Evolutionary conservation across 2,888 invertebrate genomes (phyloP), one percentile per base, ranked within the genome.

Genomic region (Meiosimyza platycephala): DNA sequence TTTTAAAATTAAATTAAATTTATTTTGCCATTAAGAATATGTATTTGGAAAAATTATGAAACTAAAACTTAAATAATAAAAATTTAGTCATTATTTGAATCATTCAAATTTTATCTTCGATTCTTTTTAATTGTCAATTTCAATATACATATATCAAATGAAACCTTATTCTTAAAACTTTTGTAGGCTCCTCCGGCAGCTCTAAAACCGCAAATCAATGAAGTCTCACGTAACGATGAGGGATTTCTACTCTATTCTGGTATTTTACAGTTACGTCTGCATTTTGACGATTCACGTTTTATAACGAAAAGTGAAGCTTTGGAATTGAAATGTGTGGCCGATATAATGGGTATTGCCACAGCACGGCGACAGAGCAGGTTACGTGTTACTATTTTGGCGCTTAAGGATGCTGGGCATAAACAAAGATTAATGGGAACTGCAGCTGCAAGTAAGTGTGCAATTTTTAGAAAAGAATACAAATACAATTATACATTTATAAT

Each of bases 171-270:
- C 9, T 60, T 5, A n/a, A 62, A 33, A 22, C 54, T 7, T n/a
- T 63, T 60, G 12, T 77, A 87, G 87, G 87, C 87, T 72, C 81
- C 86, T 65, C 76, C 80, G 66, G 81, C 79, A 75, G 81, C 83
- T 70, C 79, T 87, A 47, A 83, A 84, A 77, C 85, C 85, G 62
- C 85, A 85, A 82, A 83, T 85, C 80, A 86, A 86, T 78, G 87
- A 87, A 79, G 83, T 85, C 81, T 84, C 84, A 76, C 85, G 84
- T 73, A 84, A 83, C 74, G 77, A 79, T 63, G 84, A 87, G 67
- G 86, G 86, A 73, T 86, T 86, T 76, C 79, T 82, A 55, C 82
- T 87, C 64, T 85, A 83, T 73, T 81, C 83, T 67, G 85, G 85
- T 79, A 86, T 81, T 78, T 78, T 86, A 76, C 86, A 86, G 77